Conservation (phyloP, 2,113 vertebrate species). For the Craseonycteris thonglongyai region DNA sequence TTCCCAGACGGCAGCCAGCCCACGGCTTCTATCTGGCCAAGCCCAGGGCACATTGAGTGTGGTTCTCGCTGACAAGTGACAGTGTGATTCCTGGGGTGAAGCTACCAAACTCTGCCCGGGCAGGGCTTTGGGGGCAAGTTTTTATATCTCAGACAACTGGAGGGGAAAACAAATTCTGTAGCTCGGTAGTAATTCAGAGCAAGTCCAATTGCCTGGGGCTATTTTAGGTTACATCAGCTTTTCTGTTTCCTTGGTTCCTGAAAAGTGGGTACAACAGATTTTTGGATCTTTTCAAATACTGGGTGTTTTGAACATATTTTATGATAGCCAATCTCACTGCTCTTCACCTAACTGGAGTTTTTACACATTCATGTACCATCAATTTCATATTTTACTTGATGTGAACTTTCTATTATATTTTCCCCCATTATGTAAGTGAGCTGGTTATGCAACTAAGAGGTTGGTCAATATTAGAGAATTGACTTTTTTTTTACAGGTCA, state of each 20-base stretch:
- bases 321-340: background rate
- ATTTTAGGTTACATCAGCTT: background rate
- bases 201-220: background rate
- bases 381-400: background rate
- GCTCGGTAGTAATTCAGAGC: background rate
- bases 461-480: constrained; percentile 27
- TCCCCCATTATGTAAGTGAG: constrained; percentile 66
- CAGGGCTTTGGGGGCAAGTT: background rate
- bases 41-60: background rate
- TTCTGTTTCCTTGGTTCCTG: background rate
- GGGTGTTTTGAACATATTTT: background rate
- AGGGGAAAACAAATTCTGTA: background rate
- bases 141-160: background rate
- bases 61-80: constrained; percentile 18
- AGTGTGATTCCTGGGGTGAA: background rate
- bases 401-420: constrained; percentile 39
- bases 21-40: constrained; percentile 1
- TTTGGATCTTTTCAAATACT: background rate
- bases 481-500: background rate
- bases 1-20: background rate
- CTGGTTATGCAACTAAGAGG: constrained; percentile 60
- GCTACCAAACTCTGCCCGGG: background rate
- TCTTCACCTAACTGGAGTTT: background rate
- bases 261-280: background rate
- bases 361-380: background rate